Conservation (phyloP, 1,140 invertebrate genomes). For the Drosophila persimilis region DNA sequence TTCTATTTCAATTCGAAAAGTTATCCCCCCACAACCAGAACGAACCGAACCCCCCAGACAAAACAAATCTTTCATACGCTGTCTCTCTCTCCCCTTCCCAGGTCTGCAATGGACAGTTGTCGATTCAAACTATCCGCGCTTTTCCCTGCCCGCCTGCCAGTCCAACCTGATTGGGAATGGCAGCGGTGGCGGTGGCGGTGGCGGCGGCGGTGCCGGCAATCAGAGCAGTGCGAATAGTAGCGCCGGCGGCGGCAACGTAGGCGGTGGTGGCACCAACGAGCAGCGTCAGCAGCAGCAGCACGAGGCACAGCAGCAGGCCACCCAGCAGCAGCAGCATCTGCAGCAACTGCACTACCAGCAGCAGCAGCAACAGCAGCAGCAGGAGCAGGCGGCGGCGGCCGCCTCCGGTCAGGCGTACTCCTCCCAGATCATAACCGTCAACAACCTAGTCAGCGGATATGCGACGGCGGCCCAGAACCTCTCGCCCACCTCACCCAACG, state of each 20-base stretch:
- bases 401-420: conserved; percentile 72
- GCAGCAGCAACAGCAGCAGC: conserved; percentile 64
- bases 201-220: conserved; percentile 73
- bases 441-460: conserved; percentile 80
- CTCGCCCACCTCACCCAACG: conserved; percentile 81
- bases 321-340: conserved; percentile 76
- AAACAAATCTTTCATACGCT: conserved; percentile 78
- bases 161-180: conserved; percentile 84
- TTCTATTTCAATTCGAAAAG: conserved; percentile 51
- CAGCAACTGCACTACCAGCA: conserved; percentile 68
- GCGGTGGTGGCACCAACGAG: conserved; percentile 41
- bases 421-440: conserved; percentile 82
- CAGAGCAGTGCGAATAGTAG: conserved; percentile 72
- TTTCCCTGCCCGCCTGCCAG: conserved; percentile 86
- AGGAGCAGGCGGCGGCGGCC: conserved; percentile 60
- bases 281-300: conserved; percentile 71
- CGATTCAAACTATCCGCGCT: conserved; percentile 87
- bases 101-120: conserved; percentile 89
- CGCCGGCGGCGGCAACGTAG: conserved; percentile 51
- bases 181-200: conserved; percentile 82
- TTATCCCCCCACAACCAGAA: too few relatives aligned
- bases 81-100: conserved; percentile 84
- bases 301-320: conserved; percentile 69
- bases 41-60: conserved; percentile 18
- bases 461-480: conserved; percentile 78